Evolutionary conservation across 2,797 vertebrate genomes (phyloP), one percentile per base, ranked within the genome.

Genomic region (Sebastes hopkinsi): DNA sequence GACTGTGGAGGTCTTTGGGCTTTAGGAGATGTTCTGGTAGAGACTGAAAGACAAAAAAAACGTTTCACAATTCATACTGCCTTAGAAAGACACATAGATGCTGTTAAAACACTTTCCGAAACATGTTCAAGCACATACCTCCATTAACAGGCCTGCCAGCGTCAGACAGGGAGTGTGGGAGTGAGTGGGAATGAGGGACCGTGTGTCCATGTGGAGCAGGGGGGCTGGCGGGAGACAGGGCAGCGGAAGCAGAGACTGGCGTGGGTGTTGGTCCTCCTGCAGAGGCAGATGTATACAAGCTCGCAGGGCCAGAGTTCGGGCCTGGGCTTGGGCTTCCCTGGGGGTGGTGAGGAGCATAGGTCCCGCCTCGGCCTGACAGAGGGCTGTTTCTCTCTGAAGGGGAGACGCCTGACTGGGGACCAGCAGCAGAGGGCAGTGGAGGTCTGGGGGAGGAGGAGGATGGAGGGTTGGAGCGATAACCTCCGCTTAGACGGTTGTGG

Each of bases 371-470:
- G 64, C 88, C 90, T 0, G 94, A 94, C 50, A 94, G 81, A 36
- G 94, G 93, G 81, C 94, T 95, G 80, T 72, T 93, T 64, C 95
- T 93, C 82, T 95, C 94, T 1, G 94, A 92, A 1, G 94, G 82
- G 25, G 94, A 88, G 27, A 73, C 71, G 4, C 89, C 87, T 2
- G 94, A 61, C 75, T 92, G 95, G 4, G 93, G 86, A 1, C 91
- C 92, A 0, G 87, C 38, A 6, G 82, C 92, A 22, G 94, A 92
- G 34, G 94, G 83, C 14, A 92, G 77, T 1, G 91, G 89, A 5
- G 94, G 90, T 84, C 94, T 93, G 13, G 94, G 93, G 6, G 93
- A 90, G 0, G 94, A 93, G 42, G 93, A 92, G n/a, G 92, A 92
- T 32, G 88, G 80, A 76, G 93, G 88, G n/a, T 72, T 80, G 64